A percentile compares a stretch with the other conserved stretches of the same genome.
These are phyloP conservation scores for Gasteruption jaculator DNA, from an alignment of 2,888 invertebrate genomes.

Conservation along the genomic window DNA sequence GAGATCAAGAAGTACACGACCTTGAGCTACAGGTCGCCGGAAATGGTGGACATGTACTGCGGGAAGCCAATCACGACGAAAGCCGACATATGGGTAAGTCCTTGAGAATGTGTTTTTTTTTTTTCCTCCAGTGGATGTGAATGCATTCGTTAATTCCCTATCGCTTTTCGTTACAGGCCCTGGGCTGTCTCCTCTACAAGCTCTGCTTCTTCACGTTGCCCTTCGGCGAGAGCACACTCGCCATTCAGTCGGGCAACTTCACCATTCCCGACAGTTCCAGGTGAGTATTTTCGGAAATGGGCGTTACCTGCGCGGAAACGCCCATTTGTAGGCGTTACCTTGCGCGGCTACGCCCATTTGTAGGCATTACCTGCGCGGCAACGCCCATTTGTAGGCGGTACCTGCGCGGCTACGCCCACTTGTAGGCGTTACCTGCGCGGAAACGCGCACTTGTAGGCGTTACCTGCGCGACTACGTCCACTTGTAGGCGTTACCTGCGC, in stretches of 20 bases:
- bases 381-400: too few species aligned
- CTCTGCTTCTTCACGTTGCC: slow-evolving; percentile 86
- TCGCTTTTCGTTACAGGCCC: slow-evolving; percentile 62
- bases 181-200: slow-evolving; percentile 85
- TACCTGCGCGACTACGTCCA: too few species aligned
- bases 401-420: too few species aligned
- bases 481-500: too few species aligned
- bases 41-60: slow-evolving; percentile 89
- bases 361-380: too few species aligned
- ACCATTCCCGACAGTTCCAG: slow-evolving; percentile 77
- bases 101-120: background rate
- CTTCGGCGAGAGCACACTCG: slow-evolving; percentile 88
- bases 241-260: slow-evolving; percentile 86
- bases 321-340: too few species aligned
- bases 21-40: slow-evolving; percentile 83
- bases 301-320: too few species aligned
- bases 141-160: too few species aligned
- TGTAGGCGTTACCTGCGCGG: too few species aligned
- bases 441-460: too few species aligned
- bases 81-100: slow-evolving; percentile 78
- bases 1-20: slow-evolving; percentile 88
- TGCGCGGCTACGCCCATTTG: too few species aligned
- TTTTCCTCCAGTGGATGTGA: slow-evolving; percentile 1
- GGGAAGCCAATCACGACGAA: slow-evolving; percentile 80
- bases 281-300: slow-evolving; percentile 54